Conservation (phyloP, 2,888 invertebrate species). For the Himalopsyche tibetana region DNA sequence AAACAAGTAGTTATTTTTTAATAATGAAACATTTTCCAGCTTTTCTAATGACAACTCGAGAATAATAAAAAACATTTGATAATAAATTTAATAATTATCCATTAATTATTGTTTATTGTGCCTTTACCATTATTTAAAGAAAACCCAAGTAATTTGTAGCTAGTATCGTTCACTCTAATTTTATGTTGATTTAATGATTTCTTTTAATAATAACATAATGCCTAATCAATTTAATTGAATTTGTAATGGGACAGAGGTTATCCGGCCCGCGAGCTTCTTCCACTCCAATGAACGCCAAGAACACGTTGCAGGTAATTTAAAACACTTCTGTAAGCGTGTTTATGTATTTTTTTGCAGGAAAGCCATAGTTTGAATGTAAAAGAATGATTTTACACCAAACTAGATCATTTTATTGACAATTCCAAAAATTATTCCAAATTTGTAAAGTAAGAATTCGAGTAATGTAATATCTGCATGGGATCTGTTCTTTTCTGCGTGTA, state of each 20-base stretch:
- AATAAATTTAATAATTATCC: conserved; percentile 9
- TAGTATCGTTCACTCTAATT: not conserved
- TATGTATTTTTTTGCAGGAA: conserved; percentile 1
- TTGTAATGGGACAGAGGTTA: conserved; percentile 69
- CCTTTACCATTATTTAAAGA: not conserved
- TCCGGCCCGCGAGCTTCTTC: conserved; percentile 77
- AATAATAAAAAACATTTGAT: conserved; percentile 4
- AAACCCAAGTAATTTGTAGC: conserved; percentile 17
- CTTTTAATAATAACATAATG: not conserved
- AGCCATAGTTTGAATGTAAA: not conserved
- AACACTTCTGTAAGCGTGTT: not conserved
- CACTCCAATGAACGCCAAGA: conserved; percentile 79
- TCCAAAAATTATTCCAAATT: no score
- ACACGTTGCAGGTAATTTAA: conserved; percentile 80
- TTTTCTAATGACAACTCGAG: not conserved
- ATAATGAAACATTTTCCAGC: not conserved
- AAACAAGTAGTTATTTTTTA: not conserved
- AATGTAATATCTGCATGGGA: not conserved
- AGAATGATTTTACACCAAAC: no score
- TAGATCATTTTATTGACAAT: no score
- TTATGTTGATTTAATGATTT: not conserved
- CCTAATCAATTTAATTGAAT: conserved; percentile 66
- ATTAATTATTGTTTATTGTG: not conserved
- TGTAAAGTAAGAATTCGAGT: no score
- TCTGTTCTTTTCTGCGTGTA: not conserved